Evolutionary conservation across 2,113 vertebrate genomes (phyloP).

Genomic region (Gallinago jamesoni): DNA sequence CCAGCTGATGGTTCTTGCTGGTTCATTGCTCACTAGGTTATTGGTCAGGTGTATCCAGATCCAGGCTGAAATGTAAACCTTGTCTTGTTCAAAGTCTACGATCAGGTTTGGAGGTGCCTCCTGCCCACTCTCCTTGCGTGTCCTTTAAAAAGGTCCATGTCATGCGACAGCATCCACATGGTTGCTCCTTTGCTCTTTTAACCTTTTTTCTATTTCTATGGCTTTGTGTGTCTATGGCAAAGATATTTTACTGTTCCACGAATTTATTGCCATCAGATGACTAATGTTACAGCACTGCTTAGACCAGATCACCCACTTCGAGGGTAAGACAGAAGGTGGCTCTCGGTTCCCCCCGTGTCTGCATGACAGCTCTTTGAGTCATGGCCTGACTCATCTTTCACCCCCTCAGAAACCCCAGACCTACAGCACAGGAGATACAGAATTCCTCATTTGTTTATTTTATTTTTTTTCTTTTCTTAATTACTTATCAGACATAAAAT

Average conservation of each 20-base stretch:
- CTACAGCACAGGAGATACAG: slow-evolving; percentile 26
- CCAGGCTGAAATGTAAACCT: not conserved
- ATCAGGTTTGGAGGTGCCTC: slow-evolving; percentile 1
- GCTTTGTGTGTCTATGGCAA: not conserved
- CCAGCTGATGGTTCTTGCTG: slow-evolving; percentile 15
- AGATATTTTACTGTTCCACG: not conserved
- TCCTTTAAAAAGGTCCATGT: not conserved
- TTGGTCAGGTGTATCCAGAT: not conserved
- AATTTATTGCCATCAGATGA: not conserved
- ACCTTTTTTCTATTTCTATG: not conserved
- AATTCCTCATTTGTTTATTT: not conserved
- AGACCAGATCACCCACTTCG: slow-evolving; percentile 52
- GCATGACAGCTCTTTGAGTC: not conserved
- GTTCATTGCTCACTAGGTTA: not conserved
- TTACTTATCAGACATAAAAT: not conserved
- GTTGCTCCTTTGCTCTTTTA: not conserved
- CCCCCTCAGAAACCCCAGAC: not conserved
- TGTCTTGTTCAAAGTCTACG: not conserved
- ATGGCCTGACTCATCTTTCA: slow-evolving; percentile 37
- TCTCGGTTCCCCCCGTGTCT: not conserved
- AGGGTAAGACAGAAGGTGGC: slow-evolving; percentile 10
- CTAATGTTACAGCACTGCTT: not conserved
- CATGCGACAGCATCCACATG: not conserved
- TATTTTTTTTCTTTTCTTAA: not conserved
- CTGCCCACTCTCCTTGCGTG: not conserved